Evolutionary conservation across 2,888 invertebrate genomes (phyloP).

Genomic region (Agrotis puta): DNA sequence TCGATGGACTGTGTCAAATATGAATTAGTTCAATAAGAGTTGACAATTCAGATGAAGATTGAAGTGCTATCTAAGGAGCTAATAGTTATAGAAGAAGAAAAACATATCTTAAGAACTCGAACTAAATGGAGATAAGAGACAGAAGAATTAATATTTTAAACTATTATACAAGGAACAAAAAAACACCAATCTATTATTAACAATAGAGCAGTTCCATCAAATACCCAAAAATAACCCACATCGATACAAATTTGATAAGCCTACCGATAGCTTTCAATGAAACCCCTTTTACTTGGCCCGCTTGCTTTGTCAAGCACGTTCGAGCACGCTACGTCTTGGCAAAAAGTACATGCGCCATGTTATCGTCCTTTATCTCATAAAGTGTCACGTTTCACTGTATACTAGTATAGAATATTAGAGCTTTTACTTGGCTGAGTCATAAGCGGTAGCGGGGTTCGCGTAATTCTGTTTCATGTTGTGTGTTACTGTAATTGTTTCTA

Average conservation of each 20-base stretch:
- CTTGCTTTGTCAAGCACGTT: slow-evolving; percentile 66
- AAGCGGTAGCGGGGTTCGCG: slow-evolving; percentile 20
- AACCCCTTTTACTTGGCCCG: slow-evolving; percentile 32
- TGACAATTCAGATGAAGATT: no score
- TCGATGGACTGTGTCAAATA: background rate
- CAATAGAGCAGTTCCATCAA: slow-evolving; percentile 5
- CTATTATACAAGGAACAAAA: background rate
- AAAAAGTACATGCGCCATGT: slow-evolving; percentile 72
- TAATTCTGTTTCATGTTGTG: background rate
- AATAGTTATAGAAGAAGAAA: no score
- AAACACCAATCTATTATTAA: background rate
- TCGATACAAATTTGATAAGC: slow-evolving; percentile 45
- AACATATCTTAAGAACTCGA: no score
- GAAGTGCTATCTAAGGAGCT: no score
- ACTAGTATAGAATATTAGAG: slow-evolving; percentile 69
- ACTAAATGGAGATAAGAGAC: no score
- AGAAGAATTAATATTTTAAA: no score
- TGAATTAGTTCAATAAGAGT: no score
- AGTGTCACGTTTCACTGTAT: slow-evolving; percentile 72
- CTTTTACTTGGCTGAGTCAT: slow-evolving; percentile 40
- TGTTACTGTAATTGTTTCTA: no score
- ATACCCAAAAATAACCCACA: slow-evolving; percentile 28
- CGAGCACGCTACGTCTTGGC: slow-evolving; percentile 65
- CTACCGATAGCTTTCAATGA: slow-evolving; percentile 57
- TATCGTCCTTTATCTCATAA: slow-evolving; percentile 78